Conservation (phyloP, 2,797 vertebrate genomes). For the Limosa lapponica region DNA sequence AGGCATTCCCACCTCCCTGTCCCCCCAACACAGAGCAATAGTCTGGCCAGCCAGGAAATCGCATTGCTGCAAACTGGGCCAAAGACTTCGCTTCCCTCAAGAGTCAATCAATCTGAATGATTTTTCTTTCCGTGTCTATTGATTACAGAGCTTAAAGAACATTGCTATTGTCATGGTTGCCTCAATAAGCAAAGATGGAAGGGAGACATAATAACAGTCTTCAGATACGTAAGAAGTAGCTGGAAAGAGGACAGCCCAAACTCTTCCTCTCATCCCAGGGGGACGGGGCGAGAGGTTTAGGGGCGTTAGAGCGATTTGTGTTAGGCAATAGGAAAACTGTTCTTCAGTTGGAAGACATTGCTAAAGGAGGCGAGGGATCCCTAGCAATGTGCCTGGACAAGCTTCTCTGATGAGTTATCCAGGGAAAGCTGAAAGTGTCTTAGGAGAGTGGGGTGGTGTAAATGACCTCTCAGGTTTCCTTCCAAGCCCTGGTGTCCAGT, state of each 20-base stretch:
- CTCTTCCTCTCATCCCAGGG: not conserved
- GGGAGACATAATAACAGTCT: not conserved
- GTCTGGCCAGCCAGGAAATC: not conserved
- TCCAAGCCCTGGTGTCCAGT: not conserved
- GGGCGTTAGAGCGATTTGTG: not conserved
- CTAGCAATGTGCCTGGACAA: not conserved
- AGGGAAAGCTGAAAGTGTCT: not conserved
- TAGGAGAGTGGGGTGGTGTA: not conserved
- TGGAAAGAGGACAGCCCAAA: not conserved
- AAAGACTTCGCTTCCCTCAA: not conserved
- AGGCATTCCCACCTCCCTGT: not conserved
- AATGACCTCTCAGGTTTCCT: not conserved
- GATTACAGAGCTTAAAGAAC: slow-evolving; percentile 19
- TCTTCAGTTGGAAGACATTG: not conserved
- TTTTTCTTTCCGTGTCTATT: slow-evolving; percentile 1
- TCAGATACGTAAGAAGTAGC: not conserved
- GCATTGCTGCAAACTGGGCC: not conserved
- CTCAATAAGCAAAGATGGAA: not conserved
- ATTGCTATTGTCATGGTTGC: slow-evolving; percentile 17
- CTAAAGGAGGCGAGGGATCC: not conserved
- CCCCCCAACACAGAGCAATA: not conserved
- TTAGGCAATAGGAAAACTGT: not conserved
- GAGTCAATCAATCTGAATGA: slow-evolving; percentile 23
- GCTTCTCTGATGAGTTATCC: not conserved
- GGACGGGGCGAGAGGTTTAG: not conserved